Evolutionary conservation across 2,113 vertebrate genomes (phyloP).

Genomic region (Promerops cafer): DNA sequence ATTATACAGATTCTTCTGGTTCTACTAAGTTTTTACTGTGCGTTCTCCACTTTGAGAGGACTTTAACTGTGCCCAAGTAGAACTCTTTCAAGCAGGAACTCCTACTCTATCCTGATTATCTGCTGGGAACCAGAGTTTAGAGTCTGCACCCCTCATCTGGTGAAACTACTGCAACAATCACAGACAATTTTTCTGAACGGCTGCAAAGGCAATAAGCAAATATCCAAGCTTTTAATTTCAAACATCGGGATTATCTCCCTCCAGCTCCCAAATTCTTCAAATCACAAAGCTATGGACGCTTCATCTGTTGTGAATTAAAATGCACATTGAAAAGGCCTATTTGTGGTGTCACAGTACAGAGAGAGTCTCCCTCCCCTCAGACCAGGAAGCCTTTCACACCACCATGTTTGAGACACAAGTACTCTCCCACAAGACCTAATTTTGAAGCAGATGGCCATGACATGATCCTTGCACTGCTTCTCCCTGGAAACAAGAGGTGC

Average conservation of each 20-base stretch:
- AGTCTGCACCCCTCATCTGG: background rate
- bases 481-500: background rate
- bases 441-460: background rate
- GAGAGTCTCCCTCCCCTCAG: background rate
- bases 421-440: background rate
- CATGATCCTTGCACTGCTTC: background rate
- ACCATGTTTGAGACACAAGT: background rate
- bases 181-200: background rate
- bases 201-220: background rate
- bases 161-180: background rate
- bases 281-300: background rate
- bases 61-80: background rate
- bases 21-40: background rate
- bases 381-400: background rate
- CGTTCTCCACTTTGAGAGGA: background rate
- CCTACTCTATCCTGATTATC: background rate
- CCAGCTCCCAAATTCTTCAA: background rate
- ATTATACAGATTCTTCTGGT: background rate
- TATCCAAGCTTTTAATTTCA: background rate
- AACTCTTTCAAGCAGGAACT: background rate
- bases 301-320: background rate
- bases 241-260: background rate
- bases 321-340: fast-evolving
- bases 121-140: background rate
- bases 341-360: background rate